Conservation (phyloP, 2,888 invertebrate species). For the Acrobasis repandana region DNA sequence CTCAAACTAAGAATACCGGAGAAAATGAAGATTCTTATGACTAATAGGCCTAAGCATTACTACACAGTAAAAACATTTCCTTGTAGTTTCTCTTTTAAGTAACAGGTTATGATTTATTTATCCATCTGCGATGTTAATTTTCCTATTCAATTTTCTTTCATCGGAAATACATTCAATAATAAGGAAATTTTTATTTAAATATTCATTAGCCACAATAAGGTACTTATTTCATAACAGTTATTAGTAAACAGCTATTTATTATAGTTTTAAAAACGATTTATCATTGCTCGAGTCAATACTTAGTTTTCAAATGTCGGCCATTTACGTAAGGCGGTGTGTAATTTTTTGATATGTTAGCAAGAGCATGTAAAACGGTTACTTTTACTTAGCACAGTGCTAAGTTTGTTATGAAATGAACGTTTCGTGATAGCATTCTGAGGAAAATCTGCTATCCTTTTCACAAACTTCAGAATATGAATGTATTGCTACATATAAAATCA, state of each 20-base stretch:
- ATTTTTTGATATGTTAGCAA: conserved; percentile 44
- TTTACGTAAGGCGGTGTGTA: conserved; percentile 32
- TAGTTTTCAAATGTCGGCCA: neutral
- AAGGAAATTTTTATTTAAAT: no score
- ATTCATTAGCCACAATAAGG: no score
- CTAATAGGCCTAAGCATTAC: conserved; percentile 23
- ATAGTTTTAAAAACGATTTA: neutral
- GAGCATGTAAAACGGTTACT: conserved; percentile 40
- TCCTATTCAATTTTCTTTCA: neutral
- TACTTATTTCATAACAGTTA: no score
- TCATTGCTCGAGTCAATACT: neutral
- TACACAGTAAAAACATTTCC: neutral
- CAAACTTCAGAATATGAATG: no score
- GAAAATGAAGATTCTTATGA: conserved; percentile 44
- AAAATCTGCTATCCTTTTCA: neutral
- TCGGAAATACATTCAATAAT: no score
- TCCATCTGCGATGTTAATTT: neutral
- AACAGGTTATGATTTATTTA: neutral
- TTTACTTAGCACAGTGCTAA: conserved; percentile 46
- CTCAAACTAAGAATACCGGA: conserved; percentile 50
- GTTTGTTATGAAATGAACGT: conserved; percentile 17
- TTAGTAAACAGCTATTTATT: no score
- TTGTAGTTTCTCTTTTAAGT: neutral
- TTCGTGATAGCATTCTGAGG: neutral
- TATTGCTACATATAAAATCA: no score